Conservation (phyloP, 2,888 invertebrate genomes). For the Tricholauxania praeusta region DNA sequence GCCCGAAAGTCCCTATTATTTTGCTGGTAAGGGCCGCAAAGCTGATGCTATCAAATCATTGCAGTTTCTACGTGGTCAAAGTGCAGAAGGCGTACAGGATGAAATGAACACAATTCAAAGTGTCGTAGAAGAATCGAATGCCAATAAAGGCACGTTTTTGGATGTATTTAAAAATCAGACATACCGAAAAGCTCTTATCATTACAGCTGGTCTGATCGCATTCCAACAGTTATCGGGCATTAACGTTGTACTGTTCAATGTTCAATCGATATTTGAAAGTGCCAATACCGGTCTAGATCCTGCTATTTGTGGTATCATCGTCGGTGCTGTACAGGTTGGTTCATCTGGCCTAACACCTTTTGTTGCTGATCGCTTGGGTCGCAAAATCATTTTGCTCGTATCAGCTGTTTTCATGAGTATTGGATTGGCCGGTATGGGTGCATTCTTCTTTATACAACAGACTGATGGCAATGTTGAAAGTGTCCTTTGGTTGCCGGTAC, state of each 20-base stretch:
- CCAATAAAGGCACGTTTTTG: conserved; percentile 64
- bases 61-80: conserved; percentile 75
- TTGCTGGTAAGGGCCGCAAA: conserved; percentile 71
- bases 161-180: conserved; percentile 76
- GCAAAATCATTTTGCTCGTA: conserved; percentile 77
- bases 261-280: conserved; percentile 77
- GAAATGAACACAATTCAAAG: conserved; percentile 75
- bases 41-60: conserved; percentile 75
- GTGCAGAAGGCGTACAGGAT: conserved; percentile 72
- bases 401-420: conserved; percentile 78
- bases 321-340: conserved; percentile 77
- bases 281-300: conserved; percentile 76
- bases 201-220: conserved; percentile 79
- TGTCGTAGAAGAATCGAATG: conserved; percentile 67
- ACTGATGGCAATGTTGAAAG: conserved; percentile 61
- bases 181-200: conserved; percentile 82
- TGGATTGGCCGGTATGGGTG: conserved; percentile 72
- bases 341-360: conserved; percentile 80
- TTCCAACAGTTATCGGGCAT: conserved; percentile 89
- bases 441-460: conserved; percentile 75
- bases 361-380: conserved; percentile 83
- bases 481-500: conserved; percentile 79
- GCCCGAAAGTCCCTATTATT: conserved; percentile 85
- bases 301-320: conserved; percentile 78
- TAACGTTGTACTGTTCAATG: conserved; percentile 85